These are phyloP conservation scores for Hypanus sabinus DNA, from an alignment of 2,113 vertebrate species.

Conservation along the genomic window DNA sequence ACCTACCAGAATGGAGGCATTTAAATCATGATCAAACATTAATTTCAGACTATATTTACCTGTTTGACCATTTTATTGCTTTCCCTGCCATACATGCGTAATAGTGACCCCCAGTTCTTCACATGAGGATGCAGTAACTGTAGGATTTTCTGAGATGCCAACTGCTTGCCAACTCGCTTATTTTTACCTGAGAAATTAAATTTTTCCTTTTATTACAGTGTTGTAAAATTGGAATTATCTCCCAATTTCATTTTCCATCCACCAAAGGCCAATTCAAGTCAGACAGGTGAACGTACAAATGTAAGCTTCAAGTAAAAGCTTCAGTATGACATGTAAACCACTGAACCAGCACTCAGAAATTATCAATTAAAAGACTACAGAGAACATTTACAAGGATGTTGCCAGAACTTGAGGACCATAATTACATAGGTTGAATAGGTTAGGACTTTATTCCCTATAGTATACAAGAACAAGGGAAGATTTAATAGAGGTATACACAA, in stretches of 20 bases:
- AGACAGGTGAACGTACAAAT: not conserved
- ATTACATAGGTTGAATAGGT: no score
- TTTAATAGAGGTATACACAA: no score
- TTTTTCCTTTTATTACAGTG: not conserved
- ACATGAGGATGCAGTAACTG: conserved; percentile 96
- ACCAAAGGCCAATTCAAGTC: not conserved
- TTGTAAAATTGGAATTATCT: not conserved
- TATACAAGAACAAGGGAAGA: no score
- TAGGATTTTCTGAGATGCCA: conserved; percentile 96
- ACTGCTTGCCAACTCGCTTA: conserved; percentile 91
- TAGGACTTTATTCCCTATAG: no score
- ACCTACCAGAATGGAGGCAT: no score
- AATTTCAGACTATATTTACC: conserved; percentile 52
- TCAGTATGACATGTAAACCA: not conserved
- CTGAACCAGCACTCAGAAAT: no score
- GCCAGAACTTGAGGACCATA: no score
- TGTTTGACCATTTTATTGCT: conserved; percentile 98
- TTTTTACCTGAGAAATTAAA: conserved; percentile 75
- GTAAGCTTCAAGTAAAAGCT: not conserved
- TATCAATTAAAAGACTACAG: not conserved
- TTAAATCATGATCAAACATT: not conserved
- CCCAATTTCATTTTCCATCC: not conserved
- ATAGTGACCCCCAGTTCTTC: conserved; percentile 93
- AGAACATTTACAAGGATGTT: no score
- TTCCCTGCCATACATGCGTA: conserved; percentile 96